Evolutionary conservation across 2,797 vertebrate species (phyloP), one percentile per base, ranked within the genome.

Genomic region (Garrulus glandarius): DNA sequence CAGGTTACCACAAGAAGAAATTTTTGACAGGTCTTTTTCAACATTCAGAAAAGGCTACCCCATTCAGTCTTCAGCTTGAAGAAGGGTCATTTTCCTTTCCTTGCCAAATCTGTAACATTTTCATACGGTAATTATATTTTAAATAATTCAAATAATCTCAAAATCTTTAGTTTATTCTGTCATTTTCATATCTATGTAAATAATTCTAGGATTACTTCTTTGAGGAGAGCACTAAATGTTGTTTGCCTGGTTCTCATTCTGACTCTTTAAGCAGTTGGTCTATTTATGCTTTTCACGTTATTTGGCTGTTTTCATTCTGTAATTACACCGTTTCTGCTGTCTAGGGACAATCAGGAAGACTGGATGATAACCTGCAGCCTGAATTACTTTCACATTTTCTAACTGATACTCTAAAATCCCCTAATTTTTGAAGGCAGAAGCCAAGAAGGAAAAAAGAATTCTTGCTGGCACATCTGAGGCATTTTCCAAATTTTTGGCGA

Each of bases 311-410:
- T 74, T 64, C 56, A n/a, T 55, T 60, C 53, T 13, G 44, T 61
- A 86, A 89, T 81, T 84, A 87, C 72, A 84, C 64, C 14, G 44
- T 77, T 79, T 90, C 92, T 88, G 87, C 92, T 96, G 46, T 93
- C 93, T 79, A 82, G 93, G 82, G 89, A 81, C 65, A 59, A 26
- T 70, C n/a, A 41, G 55, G 72, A 78, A 93, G 65, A 69, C 15
- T 1, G 10, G 18, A 21, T 1, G 23, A 69, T 41, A 72, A 84
- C 5, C 39, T 19, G 47, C 61, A 87, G 21, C 47, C 76, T 13
- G 11, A 75, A 78, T 15, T 39, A 19, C 69, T 74, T 17, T 0
- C 29, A 24, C 3, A 22, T 86, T 70, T 72, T 36, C 34, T 26
- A 82, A 52, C 22, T 8, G 12, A 50, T 5, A 44, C 34, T 29